These are phyloP conservation scores for Pyrrhia umbra DNA, from an alignment of 2,888 invertebrate species.

Conservation along the genomic window DNA sequence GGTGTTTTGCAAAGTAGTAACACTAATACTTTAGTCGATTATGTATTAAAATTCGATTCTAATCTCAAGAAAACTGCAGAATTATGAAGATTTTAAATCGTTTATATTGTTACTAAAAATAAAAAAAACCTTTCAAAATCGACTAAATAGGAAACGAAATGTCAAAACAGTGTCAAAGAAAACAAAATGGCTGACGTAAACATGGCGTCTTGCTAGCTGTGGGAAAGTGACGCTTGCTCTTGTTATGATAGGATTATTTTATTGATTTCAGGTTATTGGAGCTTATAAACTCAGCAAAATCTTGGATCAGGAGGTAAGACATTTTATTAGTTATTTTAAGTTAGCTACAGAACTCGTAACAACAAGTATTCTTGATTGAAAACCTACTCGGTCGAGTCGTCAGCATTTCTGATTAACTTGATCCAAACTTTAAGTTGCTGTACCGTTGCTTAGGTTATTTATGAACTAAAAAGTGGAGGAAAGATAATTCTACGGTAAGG, in stretches of 20 bases:
- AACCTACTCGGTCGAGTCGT: conserved; percentile 33
- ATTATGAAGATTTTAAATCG: no score
- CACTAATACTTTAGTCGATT: background rate
- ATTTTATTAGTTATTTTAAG: conserved; percentile 3
- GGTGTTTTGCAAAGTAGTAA: background rate
- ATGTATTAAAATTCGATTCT: no score
- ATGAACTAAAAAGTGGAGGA: background rate
- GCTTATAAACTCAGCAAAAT: conserved; percentile 7
- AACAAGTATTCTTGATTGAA: background rate
- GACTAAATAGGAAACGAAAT: conserved; percentile 18
- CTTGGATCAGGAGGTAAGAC: conserved; percentile 42
- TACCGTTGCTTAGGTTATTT: background rate
- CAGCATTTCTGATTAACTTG: background rate
- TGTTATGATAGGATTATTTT: conserved; percentile 31
- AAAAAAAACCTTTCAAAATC: conserved; percentile 15
- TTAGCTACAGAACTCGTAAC: background rate
- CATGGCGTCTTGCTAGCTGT: conserved; percentile 56
- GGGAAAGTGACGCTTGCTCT: conserved; percentile 51
- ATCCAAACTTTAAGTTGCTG: conserved; percentile 1
- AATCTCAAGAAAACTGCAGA: no score
- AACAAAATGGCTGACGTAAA: conserved; percentile 54
- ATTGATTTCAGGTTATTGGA: conserved; percentile 52
- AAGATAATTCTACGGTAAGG: background rate
- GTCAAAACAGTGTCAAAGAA: conserved; percentile 43
- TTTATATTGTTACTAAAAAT: no score